phyloP scores from a whole-genome alignment of 2,888 invertebrate species.

The Netelia inedita region DNA sequence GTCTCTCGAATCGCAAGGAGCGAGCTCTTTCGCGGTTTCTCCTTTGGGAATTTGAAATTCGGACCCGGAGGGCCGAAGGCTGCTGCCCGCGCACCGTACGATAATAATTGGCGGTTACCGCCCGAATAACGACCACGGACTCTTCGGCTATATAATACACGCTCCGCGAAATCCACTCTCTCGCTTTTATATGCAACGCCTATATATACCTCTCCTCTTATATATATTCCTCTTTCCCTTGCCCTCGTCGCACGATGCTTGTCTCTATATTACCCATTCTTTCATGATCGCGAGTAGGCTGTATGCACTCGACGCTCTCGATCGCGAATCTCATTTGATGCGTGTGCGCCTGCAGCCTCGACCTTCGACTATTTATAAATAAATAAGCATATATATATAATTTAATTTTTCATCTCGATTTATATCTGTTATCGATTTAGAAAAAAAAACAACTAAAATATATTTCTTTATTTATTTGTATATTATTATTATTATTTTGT shows the following conservation, averaged over 20 bases:
- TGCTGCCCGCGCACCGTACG: slow-evolving; percentile 14
- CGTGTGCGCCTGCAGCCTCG: slow-evolving; percentile 40
- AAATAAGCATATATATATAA: neutral
- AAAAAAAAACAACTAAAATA: neutral
- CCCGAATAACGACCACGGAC: slow-evolving; percentile 59
- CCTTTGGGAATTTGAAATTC: slow-evolving; percentile 58
- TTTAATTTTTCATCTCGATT: neutral
- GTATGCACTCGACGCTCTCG: slow-evolving; percentile 41
- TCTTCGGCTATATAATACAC: slow-evolving; percentile 37
- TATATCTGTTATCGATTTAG: neutral
- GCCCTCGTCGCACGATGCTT: neutral
- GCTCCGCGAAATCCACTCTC: slow-evolving; percentile 15
- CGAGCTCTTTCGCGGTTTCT: slow-evolving; percentile 34
- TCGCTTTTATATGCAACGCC: neutral
- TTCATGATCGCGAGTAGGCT: slow-evolving; percentile 35
- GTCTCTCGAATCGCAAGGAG: neutral
- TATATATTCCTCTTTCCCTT: slow-evolving; percentile 21
- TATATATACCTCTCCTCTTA: slow-evolving; percentile 2
- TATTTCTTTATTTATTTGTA: neutral
- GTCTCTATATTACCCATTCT: slow-evolving; percentile 25
- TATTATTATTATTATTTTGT: neutral
- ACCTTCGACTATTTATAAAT: slow-evolving; percentile 27
- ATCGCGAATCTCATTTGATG: slow-evolving; percentile 53
- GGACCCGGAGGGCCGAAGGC: slow-evolving; percentile 40
- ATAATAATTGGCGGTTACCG: slow-evolving; percentile 65